A percentile compares a stretch with the other conserved stretches of the same genome.
These are phyloP conservation scores for Sylvilagus bachmani DNA, from an alignment of 2,113 vertebrate genomes.

Conservation along the genomic window DNA sequence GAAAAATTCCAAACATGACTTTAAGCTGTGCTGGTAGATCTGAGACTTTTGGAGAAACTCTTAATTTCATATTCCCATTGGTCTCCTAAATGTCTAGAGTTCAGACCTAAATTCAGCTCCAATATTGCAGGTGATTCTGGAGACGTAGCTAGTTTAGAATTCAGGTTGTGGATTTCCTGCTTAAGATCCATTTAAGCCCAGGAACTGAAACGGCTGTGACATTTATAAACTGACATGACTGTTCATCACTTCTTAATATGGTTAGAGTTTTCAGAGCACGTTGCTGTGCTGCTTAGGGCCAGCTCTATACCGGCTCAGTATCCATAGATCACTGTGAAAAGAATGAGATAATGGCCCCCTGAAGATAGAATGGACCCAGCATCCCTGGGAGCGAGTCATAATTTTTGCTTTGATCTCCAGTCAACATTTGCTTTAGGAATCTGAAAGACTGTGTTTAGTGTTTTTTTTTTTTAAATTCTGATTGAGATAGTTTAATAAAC, in stretches of 20 bases:
- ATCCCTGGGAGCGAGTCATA: conserved; percentile 41
- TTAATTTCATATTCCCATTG: not conserved
- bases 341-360: not conserved
- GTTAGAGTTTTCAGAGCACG: not conserved
- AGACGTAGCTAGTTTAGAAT: conserved; percentile 23
- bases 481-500: not conserved
- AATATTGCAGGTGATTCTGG: conserved; percentile 6
- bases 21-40: not conserved
- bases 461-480: not conserved
- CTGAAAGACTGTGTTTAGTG: not conserved
- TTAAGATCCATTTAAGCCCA: not conserved
- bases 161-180: not conserved
- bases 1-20: not conserved
- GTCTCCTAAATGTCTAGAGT: conserved; percentile 23
- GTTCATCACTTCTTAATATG: conserved; percentile 59
- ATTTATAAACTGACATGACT: not conserved
- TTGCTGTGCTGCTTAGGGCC: not conserved
- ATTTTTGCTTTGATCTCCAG: conserved; percentile 53
- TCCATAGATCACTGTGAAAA: not conserved
- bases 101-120: conserved; percentile 53
- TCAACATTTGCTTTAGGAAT: conserved; percentile 8
- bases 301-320: not conserved
- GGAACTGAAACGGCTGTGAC: conserved; percentile 26
- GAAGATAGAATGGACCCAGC: not conserved
- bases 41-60: conserved; percentile 8